Conservation (phyloP, 2,797 vertebrate species). For the Enteromius paludinosus region DNA sequence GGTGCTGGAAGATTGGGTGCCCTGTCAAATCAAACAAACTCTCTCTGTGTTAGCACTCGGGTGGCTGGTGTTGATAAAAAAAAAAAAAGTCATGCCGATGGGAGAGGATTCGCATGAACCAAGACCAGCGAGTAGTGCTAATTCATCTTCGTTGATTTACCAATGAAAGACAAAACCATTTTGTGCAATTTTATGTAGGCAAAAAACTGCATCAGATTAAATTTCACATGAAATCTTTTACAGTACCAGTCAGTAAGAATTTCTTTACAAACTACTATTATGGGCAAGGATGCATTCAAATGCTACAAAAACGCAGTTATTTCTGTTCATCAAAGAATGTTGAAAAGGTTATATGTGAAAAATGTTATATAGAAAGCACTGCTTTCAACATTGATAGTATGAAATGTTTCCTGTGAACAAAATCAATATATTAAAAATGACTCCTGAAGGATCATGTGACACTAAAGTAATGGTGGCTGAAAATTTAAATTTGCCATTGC, state of each 20-base stretch:
- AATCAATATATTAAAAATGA: background rate
- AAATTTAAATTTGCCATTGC: background rate
- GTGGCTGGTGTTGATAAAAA: slow-evolving; percentile 40
- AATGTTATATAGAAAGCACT: background rate
- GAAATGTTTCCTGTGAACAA: background rate
- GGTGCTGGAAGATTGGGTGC: slow-evolving; percentile 12
- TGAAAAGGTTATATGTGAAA: background rate
- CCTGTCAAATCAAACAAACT: slow-evolving; percentile 45
- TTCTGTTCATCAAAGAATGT: background rate
- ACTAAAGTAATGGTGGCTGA: background rate
- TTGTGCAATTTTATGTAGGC: background rate
- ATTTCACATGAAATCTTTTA: background rate
- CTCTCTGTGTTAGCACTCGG: slow-evolving; percentile 25
- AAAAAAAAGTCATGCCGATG: background rate
- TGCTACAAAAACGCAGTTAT: background rate
- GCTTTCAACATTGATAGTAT: background rate
- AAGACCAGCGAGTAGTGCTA: background rate
- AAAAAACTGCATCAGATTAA: background rate
- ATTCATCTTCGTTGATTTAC: background rate
- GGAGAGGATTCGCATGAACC: background rate
- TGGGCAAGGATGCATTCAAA: background rate
- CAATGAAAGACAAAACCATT: background rate
- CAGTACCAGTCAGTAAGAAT: background rate
- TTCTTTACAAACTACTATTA: background rate
- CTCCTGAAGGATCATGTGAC: background rate